phyloP scores from a whole-genome alignment of 2,797 vertebrate species.

The Sternarchorhynchus goeldii region DNA sequence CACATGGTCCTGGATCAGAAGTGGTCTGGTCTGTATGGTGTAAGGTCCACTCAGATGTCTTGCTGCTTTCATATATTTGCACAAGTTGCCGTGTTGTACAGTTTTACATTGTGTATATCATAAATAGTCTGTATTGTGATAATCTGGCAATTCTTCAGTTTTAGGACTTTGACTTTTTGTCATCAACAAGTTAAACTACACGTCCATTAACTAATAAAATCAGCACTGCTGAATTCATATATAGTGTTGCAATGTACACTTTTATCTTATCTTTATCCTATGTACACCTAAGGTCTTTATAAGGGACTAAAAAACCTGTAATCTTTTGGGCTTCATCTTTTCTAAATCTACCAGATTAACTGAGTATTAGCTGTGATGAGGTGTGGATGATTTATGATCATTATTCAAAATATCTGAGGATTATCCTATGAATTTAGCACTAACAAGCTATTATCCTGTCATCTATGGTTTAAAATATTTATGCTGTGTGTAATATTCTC shows the following conservation, averaged over 20 bases:
- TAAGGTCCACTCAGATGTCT: slow-evolving; percentile 16
- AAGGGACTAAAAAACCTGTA: no score
- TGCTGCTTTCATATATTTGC: not conserved
- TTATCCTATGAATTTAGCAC: not conserved
- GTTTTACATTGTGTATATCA: not conserved
- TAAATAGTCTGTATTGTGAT: not conserved
- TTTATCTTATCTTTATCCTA: no score
- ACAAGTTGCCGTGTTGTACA: no score
- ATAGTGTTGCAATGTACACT: not conserved
- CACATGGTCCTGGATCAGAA: slow-evolving; percentile 34
- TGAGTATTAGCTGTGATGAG: not conserved
- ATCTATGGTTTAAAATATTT: not conserved
- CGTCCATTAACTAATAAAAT: not conserved
- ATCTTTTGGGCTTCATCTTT: no score
- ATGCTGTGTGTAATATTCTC: slow-evolving; percentile 13
- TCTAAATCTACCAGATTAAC: no score
- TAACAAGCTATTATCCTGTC: not conserved
- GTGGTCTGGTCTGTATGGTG: slow-evolving; percentile 28
- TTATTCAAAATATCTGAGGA: not conserved
- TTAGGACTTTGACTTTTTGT: not conserved
- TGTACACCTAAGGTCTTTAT: no score
- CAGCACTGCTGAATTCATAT: not conserved
- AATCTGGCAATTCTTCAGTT: no score
- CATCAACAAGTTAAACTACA: not conserved
- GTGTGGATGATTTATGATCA: not conserved